These are phyloP conservation scores for Brevipalpus yothersi DNA, from an alignment of 1,140 invertebrate species.

Conservation along the genomic window DNA sequence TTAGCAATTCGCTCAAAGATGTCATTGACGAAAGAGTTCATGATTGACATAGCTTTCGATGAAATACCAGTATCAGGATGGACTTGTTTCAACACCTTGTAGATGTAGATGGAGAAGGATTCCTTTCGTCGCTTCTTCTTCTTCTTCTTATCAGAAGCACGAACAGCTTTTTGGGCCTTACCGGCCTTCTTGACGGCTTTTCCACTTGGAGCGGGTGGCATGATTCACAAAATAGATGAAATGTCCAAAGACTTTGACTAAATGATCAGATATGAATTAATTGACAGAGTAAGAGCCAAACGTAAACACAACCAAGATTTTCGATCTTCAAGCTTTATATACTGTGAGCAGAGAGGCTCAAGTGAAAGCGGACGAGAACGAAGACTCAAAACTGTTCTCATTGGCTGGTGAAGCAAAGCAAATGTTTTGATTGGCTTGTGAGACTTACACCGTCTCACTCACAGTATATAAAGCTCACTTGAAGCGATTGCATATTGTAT, in stretches of 20 bases:
- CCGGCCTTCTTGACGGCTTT: slow-evolving; percentile 26
- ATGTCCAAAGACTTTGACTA: neutral
- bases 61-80: slow-evolving; percentile 27
- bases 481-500: no score
- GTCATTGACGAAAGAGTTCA: slow-evolving; percentile 27
- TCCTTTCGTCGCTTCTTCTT: slow-evolving; percentile 24
- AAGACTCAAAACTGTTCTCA: neutral
- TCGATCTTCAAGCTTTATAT: neutral
- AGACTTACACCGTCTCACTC: neutral
- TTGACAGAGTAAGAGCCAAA: no score
- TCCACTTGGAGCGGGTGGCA: slow-evolving; percentile 21
- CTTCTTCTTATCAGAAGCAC: slow-evolving; percentile 21
- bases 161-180: slow-evolving; percentile 22
- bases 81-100: slow-evolving; percentile 22
- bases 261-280: neutral
- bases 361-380: neutral
- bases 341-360: neutral
- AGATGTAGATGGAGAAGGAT: slow-evolving; percentile 27
- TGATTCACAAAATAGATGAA: slow-evolving; percentile 7
- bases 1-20: slow-evolving; percentile 29
- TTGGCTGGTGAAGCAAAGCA: neutral
- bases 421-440: neutral
- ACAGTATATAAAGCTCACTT: neutral
- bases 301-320: neutral
- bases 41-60: slow-evolving; percentile 28